Base-by-base conservation (phyloP, 2,113 vertebrate species). In the Percina caprodes region DNA sequence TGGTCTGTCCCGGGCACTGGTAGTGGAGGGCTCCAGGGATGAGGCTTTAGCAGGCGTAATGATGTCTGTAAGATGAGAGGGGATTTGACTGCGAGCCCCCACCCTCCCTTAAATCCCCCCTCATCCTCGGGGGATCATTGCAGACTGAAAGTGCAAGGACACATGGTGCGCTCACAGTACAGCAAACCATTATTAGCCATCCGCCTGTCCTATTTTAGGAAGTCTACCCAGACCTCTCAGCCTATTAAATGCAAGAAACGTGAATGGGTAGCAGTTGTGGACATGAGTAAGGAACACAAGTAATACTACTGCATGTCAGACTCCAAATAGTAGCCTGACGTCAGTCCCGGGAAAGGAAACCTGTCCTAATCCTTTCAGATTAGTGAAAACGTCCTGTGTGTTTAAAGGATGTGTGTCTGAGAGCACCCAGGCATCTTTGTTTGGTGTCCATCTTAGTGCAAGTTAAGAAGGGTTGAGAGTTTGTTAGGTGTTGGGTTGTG, bases 1-100 rank as follows among this genome's bases (percentile, higher is more conserved):
- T 91, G 92, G 92, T 93, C 91, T 91, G 94, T 90, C 92, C 94
- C 80, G 81, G 92, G 93, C 92, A 14, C 26, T 89, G 85, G 91
- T 89, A 63, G 75, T 26, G 62, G 69, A 85, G 68, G 72, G 86
- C 93, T 93, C 92, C 77, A 83, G 87, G 92, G 91, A 94, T 48
- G 60, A 86, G 75, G 86, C 91, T 94, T 94, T 94, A 93, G 90
- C 84, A 88, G 91, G 88, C 92, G 85, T 93, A 93, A 94, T 89
- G 89, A 94, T 95, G 94, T 87, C 94, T 95, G 94, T 93, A 93
- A 95, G 90, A 82, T 83, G 94, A 92, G 90, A 90, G 86, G 93
- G 94, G 91, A 91, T 94, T 88, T 83, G 80, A 89, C 70, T 75
- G 66, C 42, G 14, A 73, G 79, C 79, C 79, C 77, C 69, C 56